Conservation (phyloP, 1,140 invertebrate species). For the Aphaenogaster rudis region DNA sequence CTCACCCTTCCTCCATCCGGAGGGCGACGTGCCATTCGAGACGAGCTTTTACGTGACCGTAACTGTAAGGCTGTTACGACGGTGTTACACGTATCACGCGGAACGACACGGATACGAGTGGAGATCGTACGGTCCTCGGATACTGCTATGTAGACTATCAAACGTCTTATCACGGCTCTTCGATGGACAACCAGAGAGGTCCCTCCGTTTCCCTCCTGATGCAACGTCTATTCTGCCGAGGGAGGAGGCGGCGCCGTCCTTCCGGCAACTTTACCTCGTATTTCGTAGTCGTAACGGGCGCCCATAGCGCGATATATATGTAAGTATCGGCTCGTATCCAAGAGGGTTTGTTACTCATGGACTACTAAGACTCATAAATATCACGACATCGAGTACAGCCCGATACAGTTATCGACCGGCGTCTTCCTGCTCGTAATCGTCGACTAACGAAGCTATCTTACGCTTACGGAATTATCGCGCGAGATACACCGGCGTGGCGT, state of each 20-base stretch:
- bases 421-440: background rate
- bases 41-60: conserved; percentile 69
- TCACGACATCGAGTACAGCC: background rate
- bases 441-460: background rate
- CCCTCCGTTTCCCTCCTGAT: background rate
- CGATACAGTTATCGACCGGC: conserved; percentile 9
- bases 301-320: conserved; percentile 28
- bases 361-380: conserved; percentile 22
- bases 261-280: conserved; percentile 44
- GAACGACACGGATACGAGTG: conserved; percentile 43
- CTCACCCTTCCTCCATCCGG: background rate
- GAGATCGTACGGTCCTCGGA: conserved; percentile 42
- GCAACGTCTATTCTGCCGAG: background rate
- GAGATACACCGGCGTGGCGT: background rate
- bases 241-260: conserved; percentile 14
- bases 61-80: conserved; percentile 62
- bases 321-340: conserved; percentile 29
- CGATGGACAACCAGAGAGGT: conserved; percentile 13
- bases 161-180: conserved; percentile 45
- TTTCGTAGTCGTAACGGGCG: conserved; percentile 46
- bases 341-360: conserved; percentile 36
- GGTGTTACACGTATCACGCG: conserved; percentile 55
- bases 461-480: conserved; percentile 7
- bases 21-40: conserved; percentile 51
- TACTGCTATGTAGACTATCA: conserved; percentile 52